These are phyloP conservation scores for Metopia argyrocephala DNA, from an alignment of 2,888 invertebrate genomes.

Conservation along the genomic window DNA sequence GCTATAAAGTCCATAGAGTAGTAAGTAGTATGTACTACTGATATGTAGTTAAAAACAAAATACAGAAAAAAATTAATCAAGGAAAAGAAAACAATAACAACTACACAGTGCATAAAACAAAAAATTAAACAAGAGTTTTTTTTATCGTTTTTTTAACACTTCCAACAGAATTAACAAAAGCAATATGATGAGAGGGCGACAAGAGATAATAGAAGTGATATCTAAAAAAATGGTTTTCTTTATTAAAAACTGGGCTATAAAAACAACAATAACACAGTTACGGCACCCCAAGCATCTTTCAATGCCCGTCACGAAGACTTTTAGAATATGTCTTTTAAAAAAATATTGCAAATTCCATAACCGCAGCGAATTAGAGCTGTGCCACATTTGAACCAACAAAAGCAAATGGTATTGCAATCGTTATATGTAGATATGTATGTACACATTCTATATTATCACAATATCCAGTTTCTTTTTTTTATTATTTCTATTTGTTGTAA, in stretches of 20 bases:
- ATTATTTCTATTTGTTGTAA: background rate
- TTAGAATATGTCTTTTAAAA: background rate
- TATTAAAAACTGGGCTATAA: conserved; percentile 4
- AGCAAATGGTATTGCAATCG: background rate
- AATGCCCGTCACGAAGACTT: background rate
- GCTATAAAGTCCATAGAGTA: conserved; percentile 4
- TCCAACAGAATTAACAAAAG: background rate
- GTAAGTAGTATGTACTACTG: no score
- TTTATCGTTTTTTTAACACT: conserved; percentile 24
- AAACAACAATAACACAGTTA: background rate
- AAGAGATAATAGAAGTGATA: conserved; percentile 15
- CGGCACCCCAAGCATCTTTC: background rate
- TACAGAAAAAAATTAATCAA: background rate
- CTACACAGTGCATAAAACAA: background rate
- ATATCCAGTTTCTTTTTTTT: conserved; percentile 2
- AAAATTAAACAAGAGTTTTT: conserved; percentile 27
- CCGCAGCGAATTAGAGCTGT: conserved; percentile 25
- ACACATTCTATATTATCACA: conserved; percentile 1
- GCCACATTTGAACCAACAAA: conserved; percentile 25
- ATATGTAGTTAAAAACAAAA: no score
- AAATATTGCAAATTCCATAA: conserved; percentile 34
- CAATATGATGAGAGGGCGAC: background rate
- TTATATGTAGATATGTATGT: background rate
- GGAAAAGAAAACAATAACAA: background rate
- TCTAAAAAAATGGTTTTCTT: background rate